Evolutionary conservation across 2,888 invertebrate species (phyloP), one percentile per base, ranked within the genome.

Genomic region (Cosmorhoe ocellata): DNA sequence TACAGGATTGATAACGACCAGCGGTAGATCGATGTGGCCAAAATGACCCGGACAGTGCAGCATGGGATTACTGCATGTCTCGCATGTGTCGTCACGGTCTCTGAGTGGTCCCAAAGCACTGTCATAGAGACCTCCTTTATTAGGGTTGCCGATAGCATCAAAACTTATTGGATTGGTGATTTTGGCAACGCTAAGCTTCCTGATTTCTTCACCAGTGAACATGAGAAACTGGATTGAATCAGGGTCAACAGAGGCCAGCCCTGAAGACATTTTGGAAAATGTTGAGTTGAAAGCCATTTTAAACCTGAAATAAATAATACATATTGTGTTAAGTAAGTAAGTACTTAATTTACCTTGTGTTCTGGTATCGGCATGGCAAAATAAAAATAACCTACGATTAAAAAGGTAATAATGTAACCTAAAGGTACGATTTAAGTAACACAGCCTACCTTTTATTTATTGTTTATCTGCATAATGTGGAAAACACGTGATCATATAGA

Each of bases 61-160:
- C 34, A 92, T 76, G 11, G 91, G 91, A 59, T 93, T 92, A 7
- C 92, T 91, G 73, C 99, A 99, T 5, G 98, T 98, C 2, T 86
- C 86, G 78, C 99, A 99, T 0, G 93, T 90, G 54, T 96, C 95
- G 65, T 90, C 82, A 38, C 91, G 81, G 9, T 93, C 93, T 54
- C 92, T 91, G 28, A 91, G 72, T 1, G 94, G 94, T 5, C 94
- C 99, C 79, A 99, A 86, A 1, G 92, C 91, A 40, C 93, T 92
- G 80, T 99, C 99, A 80, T 99, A 98, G 0, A 99, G 86, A n/a
- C 99, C 99, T 18, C 96, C 96, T 43, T 92, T 90, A 3, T 94
- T 85, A 1, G 98, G 93, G 83, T 98, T 95, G 0, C 96, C 96
- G 57, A 98, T 87, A 0, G 92, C 82, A 84, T 98, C 97, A 71